Percentiles rank a stretch among this genome's conserved stretches.
These are phyloP conservation scores for Lateolabrax maculatus DNA, from an alignment of 2,797 vertebrate species.

Conservation along the genomic window DNA sequence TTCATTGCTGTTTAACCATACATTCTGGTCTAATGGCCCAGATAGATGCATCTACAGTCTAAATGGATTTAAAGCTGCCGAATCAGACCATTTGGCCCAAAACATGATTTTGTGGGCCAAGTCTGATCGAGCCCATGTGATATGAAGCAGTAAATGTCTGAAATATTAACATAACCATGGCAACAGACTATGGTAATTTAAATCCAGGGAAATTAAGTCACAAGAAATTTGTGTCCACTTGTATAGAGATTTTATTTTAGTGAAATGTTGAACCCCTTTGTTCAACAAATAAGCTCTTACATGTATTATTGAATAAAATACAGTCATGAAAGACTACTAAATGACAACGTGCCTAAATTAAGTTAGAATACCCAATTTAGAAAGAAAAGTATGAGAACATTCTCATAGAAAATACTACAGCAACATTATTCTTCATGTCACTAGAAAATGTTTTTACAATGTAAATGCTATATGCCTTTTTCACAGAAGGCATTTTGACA, in stretches of 20 bases:
- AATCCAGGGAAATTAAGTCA: conserved; percentile 12
- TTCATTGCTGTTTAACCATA: background rate
- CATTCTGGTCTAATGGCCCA: conserved; percentile 30
- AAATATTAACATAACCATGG: conserved; percentile 45
- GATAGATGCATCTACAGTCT: background rate
- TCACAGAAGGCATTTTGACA: no score
- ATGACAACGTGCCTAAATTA: background rate
- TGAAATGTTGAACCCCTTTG: background rate
- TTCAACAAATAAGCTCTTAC: background rate
- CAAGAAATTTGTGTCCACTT: background rate
- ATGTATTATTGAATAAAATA: background rate
- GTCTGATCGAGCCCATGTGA: conserved; percentile 9
- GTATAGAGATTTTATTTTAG: background rate
- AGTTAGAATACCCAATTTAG: no score
- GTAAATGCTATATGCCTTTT: background rate
- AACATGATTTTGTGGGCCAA: background rate
- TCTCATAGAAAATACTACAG: no score
- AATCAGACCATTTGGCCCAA: conserved; percentile 25
- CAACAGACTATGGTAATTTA: conserved; percentile 33
- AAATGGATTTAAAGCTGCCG: background rate
- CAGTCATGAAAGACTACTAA: no score
- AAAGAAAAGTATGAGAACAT: no score
- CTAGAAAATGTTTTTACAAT: background rate
- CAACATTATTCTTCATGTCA: background rate
- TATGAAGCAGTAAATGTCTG: conserved; percentile 25